Evolutionary conservation across 1,140 invertebrate species (phyloP), one percentile per base, ranked within the genome.

Genomic region (Trichonephila inaurata): DNA sequence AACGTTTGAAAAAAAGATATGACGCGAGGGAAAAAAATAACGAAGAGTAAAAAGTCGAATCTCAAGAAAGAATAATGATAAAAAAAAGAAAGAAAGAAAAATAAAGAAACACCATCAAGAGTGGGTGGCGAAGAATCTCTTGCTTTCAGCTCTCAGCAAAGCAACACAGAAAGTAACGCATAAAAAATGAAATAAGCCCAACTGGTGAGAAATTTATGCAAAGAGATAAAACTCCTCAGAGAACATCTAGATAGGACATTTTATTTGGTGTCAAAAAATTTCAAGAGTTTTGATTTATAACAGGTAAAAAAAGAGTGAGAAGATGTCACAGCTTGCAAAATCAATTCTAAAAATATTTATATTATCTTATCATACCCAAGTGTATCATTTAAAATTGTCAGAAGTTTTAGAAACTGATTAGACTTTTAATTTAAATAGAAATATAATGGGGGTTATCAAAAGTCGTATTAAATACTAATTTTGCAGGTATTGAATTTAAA

Each of bases 191-290:
- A 40, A 18, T 1, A 8, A 19, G 33, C 7, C 4, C 33, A 40
- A 40, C 33, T 77, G 28, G 4, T 77, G 72, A 77, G 28, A 77
- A 77, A 77, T 77, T 77, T 77, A 77, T 77, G 28, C 72, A 77
- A 16, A 77, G 33, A 40, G 72, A 77, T 77, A 40, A 77, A 77
- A 77, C 72, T 40, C 33, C 72, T 18, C 14, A 16, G 28, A 16
- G 72, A 77, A 40, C n/a, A 69, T 28, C 10, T 24, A 69, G 24
- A 69, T 12, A 28, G 66, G 66, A 14, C 66, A 69, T 69, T 69
- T 69, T 69, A 24, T 69, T 69, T 69, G 66, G 24, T 14, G n/a
- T 69, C 21, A 24, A 69, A 24, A 66, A 14, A 28, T 69, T 69
- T 69, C 10, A n/a, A 51, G 66, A n/a, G 7, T 69, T 51, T 14